phyloP scores from a whole-genome alignment of 2,888 invertebrate species.

The Mythimna vitellina region DNA sequence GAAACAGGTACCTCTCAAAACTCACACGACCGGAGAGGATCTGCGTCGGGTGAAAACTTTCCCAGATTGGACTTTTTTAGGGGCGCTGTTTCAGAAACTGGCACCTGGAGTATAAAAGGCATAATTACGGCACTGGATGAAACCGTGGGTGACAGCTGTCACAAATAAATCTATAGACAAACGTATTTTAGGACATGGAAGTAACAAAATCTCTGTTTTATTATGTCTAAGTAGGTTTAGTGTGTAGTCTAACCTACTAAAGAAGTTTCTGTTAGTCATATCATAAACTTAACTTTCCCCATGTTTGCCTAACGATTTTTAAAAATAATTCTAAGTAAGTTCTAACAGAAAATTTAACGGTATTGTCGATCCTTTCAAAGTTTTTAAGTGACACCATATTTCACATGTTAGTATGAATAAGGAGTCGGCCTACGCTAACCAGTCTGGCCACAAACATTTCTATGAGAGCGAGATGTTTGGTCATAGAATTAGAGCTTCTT shows the following conservation, averaged over 20 bases:
- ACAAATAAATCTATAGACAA: not conserved
- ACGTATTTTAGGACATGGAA: not conserved
- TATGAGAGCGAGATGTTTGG: conserved; percentile 27
- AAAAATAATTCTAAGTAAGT: not conserved
- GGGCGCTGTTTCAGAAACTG: too few relatives aligned
- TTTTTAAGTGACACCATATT: conserved; percentile 28
- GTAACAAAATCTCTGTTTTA: conserved; percentile 1
- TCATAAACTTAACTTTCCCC: not conserved
- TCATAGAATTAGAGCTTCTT: conserved; percentile 36
- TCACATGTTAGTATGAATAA: conserved; percentile 44
- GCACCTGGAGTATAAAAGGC: too few relatives aligned
- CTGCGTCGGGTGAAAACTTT: too few relatives aligned
- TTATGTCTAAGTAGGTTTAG: not conserved
- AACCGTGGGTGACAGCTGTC: too few relatives aligned
- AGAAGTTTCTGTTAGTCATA: not conserved
- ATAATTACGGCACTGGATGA: too few relatives aligned
- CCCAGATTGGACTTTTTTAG: too few relatives aligned
- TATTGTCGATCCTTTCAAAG: conserved; percentile 28
- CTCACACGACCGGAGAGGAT: too few relatives aligned
- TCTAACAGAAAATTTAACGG: conserved; percentile 36
- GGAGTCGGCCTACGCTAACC: conserved; percentile 48
- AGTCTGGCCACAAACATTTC: conserved; percentile 11
- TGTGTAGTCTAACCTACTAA: not conserved
- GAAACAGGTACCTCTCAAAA: too few relatives aligned
- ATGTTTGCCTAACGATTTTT: not conserved